Base-by-base conservation (phyloP, 2,113 vertebrate species). In the Benitochromis conjunctus region DNA sequence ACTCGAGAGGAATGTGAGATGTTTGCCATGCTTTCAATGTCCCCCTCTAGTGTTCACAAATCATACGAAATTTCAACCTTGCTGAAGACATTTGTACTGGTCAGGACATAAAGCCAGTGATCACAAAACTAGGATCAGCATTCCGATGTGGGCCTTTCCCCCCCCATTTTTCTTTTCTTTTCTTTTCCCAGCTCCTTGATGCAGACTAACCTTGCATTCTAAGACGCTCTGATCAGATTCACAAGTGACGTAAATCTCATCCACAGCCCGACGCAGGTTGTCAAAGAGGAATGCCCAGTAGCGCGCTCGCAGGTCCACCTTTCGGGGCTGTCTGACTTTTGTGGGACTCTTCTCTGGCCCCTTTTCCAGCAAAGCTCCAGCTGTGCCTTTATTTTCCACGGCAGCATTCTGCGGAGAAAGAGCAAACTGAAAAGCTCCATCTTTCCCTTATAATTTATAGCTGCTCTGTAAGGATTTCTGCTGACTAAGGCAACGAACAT, bases 251-350 rank as follows among this genome's bases (percentile, higher is more conserved):
- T 99, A 99, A 90, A 99, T 99, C 85, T 99, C 98, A 62, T 99
- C 99, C 6, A 99, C 99, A 0, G 99, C 98, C 14, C 98, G 95
- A 4, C 99, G 96, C 54, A 99, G 96, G 86, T 99, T 99, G 91
- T 99, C 99, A 21, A 99, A 99, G 9, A 99, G 98, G 88, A 99
- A 99, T 0, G 99, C 99, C 99, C 99, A 99, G 91, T 99, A 99
- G 13, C 98, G 97, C 1, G 98, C 98, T 80, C 98, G 95, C 43
- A 99, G 95, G 87, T 99, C 99, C 84, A 99, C 97, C 94, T 98
- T 99, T 3, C 99, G 97, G 19, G 98, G 98, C 69, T 97, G 98
- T 77, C 98, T 96, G 24, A 93, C 84, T 88, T 99, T 99, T 1
- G 97, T 98, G 8, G 99, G 99, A 91, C 98, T 99, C 94, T 99